These are phyloP conservation scores for Archips xylosteana DNA, from an alignment of 2,888 invertebrate species.

Conservation along the genomic window DNA sequence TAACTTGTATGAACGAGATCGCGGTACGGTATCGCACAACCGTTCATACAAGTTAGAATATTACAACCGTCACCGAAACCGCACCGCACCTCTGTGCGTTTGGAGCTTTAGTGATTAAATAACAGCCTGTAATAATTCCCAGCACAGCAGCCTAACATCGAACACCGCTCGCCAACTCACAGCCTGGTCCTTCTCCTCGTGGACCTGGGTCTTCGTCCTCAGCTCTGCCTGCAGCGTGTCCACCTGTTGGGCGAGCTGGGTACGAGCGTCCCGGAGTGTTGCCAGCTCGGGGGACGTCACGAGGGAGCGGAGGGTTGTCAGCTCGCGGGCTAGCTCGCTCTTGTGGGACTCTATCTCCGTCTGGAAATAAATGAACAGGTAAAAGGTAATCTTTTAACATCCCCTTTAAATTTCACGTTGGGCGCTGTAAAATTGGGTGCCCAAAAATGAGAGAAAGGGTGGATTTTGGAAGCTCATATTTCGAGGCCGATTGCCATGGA, in stretches of 20 bases:
- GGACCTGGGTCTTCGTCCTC: slow-evolving; percentile 11
- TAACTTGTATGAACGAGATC: too few species aligned
- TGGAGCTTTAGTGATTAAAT: not conserved
- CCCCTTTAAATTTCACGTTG: too few species aligned
- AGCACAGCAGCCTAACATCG: slow-evolving; percentile 5
- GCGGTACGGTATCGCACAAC: too few species aligned
- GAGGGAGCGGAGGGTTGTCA: slow-evolving; percentile 69
- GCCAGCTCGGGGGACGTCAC: slow-evolving; percentile 66
- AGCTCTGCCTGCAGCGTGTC: slow-evolving; percentile 50
- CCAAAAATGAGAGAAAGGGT: too few species aligned
- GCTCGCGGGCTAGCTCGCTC: slow-evolving; percentile 69
- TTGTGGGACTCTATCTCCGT: slow-evolving; percentile 80
- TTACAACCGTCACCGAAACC: too few species aligned
- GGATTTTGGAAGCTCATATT: too few species aligned
- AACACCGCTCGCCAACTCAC: slow-evolving; percentile 56
- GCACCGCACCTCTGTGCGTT: too few species aligned
- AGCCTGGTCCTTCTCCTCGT: slow-evolving; percentile 72
- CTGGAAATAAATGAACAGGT: slow-evolving; percentile 52
- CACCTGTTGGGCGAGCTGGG: slow-evolving; percentile 50
- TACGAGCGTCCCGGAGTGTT: slow-evolving; percentile 57
- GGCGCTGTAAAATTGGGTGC: too few species aligned
- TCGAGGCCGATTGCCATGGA: too few species aligned
- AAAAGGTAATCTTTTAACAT: not conserved
- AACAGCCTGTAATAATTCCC: not conserved
- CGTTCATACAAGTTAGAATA: too few species aligned